A percentile compares a stretch with the other conserved stretches of the same genome.
Evolutionary conservation across 2,113 vertebrate species (phyloP).

Genomic region (Cavia aperea): DNA sequence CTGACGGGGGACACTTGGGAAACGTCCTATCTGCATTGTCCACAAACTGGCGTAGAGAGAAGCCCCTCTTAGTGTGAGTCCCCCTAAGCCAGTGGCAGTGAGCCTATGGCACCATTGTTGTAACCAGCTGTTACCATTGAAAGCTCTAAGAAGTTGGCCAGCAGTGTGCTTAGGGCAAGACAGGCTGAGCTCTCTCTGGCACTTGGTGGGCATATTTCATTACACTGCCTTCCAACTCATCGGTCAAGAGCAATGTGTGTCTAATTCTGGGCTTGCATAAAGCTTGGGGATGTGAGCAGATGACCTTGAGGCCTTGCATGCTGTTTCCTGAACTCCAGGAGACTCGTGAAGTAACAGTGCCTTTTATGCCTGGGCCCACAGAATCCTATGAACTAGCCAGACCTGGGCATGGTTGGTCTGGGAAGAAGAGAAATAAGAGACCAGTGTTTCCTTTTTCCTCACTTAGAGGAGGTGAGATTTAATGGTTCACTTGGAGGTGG

Average conservation of each 20-base stretch:
- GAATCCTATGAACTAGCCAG: not conserved
- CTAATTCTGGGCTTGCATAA: not conserved
- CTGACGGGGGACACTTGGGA: not conserved
- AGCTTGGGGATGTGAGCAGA: not conserved
- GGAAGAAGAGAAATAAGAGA: not conserved
- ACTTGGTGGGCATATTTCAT: not conserved
- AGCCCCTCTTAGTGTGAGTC: not conserved
- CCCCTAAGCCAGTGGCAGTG: not conserved
- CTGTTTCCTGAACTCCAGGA: not conserved
- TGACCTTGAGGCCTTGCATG: not conserved
- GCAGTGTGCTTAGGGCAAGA: not conserved
- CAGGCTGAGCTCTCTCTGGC: not conserved
- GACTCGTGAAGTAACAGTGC: not conserved
- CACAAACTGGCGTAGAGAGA: not conserved
- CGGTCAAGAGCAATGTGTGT: not conserved
- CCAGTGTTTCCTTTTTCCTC: not conserved
- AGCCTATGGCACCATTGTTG: not conserved
- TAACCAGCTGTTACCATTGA: not conserved
- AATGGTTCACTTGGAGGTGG: not conserved
- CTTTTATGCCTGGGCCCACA: not conserved
- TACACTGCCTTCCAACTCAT: not conserved
- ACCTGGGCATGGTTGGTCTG: not conserved
- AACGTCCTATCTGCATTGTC: not conserved
- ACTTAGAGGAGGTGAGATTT: not conserved
- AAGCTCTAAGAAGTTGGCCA: not conserved